phyloP scores from a whole-genome alignment of 2,797 vertebrate species.

The Epinephelus malabaricus region DNA sequence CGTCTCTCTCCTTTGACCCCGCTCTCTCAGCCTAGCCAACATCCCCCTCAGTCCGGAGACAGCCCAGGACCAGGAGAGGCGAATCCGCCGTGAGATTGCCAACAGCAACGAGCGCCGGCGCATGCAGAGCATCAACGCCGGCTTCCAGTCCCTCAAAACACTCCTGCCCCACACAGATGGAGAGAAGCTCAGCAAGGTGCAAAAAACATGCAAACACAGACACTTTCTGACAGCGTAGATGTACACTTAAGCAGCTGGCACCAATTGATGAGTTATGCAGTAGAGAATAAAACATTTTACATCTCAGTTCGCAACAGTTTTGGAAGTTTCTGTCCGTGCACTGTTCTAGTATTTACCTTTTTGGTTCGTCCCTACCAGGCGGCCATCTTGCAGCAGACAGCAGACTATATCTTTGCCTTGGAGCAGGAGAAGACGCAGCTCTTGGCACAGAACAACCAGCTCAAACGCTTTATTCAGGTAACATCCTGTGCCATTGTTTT shows the following conservation, averaged over 20 bases:
- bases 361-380: conserved; percentile 80
- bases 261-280: no score
- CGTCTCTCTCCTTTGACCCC: neutral
- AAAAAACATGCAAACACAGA: neutral
- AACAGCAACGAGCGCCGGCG: conserved; percentile 98
- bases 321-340: no score
- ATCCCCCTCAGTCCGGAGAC: conserved; percentile 97
- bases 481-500: neutral
- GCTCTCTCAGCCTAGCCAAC: conserved; percentile 91
- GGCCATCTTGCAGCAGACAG: conserved; percentile 94
- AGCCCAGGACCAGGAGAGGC: conserved; percentile 96
- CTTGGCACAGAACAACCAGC: conserved; percentile 94
- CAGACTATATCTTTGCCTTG: conserved; percentile 94
- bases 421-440: conserved; percentile 96
- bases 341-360: neutral
- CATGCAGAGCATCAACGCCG: conserved; percentile 99
- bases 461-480: conserved; percentile 96
- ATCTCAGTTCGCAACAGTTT: no score
- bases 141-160: conserved; percentile 99
- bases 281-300: no score
- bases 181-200: conserved; percentile 84
- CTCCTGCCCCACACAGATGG: conserved; percentile 92
- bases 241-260: no score
- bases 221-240: neutral
- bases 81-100: conserved; percentile 97